phyloP scores from a whole-genome alignment of 1,140 invertebrate genomes.

The Argopecten irradians region DNA sequence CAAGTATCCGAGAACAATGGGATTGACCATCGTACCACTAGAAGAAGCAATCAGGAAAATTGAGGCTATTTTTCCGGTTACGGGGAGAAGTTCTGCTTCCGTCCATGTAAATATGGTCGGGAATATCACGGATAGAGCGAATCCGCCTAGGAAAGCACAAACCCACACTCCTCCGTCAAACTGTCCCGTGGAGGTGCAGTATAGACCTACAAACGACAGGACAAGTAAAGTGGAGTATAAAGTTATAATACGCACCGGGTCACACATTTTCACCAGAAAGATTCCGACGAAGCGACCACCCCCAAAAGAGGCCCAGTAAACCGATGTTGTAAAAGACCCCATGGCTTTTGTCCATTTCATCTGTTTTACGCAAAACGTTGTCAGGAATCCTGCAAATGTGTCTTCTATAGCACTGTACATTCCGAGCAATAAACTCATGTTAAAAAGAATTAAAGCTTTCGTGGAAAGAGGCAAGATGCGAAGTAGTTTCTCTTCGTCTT shows the following conservation, averaged over 20 bases:
- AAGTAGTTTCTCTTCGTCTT: background rate
- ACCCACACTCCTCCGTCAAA: conserved; percentile 59
- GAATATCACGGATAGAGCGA: conserved; percentile 60
- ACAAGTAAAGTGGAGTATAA: conserved; percentile 49
- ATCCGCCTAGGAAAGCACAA: conserved; percentile 52
- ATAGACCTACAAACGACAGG: conserved; percentile 47
- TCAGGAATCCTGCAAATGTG: conserved; percentile 59
- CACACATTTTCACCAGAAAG: conserved; percentile 50
- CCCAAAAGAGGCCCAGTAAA: conserved; percentile 63
- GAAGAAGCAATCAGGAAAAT: conserved; percentile 57
- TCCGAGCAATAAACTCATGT: conserved; percentile 52
- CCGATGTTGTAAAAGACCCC: conserved; percentile 56
- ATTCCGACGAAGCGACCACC: conserved; percentile 56
- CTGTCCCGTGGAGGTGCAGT: conserved; percentile 45
- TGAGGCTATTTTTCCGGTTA: conserved; percentile 61
- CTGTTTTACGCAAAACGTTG: conserved; percentile 57
- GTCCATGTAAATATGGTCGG: conserved; percentile 63
- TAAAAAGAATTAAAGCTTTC: conserved; percentile 47
- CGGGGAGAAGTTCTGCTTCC: conserved; percentile 54
- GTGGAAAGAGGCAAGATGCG: conserved; percentile 28
- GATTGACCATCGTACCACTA: conserved; percentile 56
- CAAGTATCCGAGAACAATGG: conserved; percentile 58
- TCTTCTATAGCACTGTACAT: conserved; percentile 61
- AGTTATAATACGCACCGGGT: conserved; percentile 51
- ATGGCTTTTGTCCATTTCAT: conserved; percentile 58